A percentile compares a stretch with the other conserved stretches of the same genome.
These are phyloP conservation scores for Sebastes hubbsi DNA, from an alignment of 2,797 vertebrate genomes.

Conservation along the genomic window DNA sequence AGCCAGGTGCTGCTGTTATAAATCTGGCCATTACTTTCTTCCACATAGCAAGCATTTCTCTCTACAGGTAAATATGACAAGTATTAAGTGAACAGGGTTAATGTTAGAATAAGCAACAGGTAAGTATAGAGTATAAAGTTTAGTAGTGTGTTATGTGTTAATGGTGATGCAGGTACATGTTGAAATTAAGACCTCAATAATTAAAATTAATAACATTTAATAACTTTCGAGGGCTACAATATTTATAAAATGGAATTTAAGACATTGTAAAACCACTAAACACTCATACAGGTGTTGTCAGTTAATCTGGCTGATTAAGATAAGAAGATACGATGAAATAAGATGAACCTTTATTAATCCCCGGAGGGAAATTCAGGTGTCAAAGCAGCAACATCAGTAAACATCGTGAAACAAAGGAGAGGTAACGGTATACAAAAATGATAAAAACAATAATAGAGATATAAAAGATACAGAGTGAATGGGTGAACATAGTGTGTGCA, in stretches of 20 bases:
- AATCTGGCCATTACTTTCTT: neutral
- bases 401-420: too few species aligned
- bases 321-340: too few species aligned
- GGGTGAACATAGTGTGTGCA: too few species aligned
- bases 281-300: neutral
- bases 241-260: neutral
- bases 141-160: neutral
- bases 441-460: too few species aligned
- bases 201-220: neutral
- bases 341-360: too few species aligned
- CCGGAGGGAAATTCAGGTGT: too few species aligned
- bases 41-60: neutral
- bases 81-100: neutral
- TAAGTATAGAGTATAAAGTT: neutral
- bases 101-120: neutral
- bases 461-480: too few species aligned
- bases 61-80: neutral
- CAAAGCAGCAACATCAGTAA: too few species aligned
- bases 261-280: neutral
- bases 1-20: neutral
- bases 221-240: neutral
- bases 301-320: neutral
- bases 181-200: neutral
- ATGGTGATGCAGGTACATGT: neutral
- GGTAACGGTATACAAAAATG: too few species aligned